Conservation (phyloP, 2,888 invertebrate species). For the Pristionchus mayeri region DNA sequence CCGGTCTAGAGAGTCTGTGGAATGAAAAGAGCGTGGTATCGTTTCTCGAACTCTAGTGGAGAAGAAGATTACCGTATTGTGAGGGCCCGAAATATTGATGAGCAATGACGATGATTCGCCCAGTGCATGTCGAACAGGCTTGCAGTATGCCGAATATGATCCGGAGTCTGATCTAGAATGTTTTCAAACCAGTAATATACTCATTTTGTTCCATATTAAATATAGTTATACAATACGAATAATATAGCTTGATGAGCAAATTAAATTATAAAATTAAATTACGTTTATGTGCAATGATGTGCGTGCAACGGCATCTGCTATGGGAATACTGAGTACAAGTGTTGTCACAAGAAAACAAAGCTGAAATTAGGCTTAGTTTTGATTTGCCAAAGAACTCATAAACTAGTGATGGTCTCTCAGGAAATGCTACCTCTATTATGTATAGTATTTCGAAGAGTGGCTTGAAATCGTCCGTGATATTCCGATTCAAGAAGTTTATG, state of each 20-base stretch:
- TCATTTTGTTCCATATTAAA: no score
- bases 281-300: neutral
- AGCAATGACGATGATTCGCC: neutral
- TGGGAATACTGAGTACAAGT: neutral
- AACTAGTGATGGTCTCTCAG: no score
- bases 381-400: no score
- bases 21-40: no score
- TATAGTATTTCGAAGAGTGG: neutral
- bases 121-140: neutral
- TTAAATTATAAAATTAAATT: neutral
- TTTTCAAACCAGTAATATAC: neutral
- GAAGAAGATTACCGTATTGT: neutral
- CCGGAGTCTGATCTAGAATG: neutral
- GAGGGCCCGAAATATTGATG: neutral
- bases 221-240: no score
- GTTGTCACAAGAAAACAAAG: neutral
- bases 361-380: neutral
- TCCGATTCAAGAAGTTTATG: neutral
- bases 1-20: no score
- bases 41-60: no score
- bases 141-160: neutral
- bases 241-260: no score
- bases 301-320: neutral
- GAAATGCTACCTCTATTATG: neutral
- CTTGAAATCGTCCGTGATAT: neutral